Base-by-base conservation (phyloP, 2,797 vertebrate genomes). In the Carduelis carduelis region DNA sequence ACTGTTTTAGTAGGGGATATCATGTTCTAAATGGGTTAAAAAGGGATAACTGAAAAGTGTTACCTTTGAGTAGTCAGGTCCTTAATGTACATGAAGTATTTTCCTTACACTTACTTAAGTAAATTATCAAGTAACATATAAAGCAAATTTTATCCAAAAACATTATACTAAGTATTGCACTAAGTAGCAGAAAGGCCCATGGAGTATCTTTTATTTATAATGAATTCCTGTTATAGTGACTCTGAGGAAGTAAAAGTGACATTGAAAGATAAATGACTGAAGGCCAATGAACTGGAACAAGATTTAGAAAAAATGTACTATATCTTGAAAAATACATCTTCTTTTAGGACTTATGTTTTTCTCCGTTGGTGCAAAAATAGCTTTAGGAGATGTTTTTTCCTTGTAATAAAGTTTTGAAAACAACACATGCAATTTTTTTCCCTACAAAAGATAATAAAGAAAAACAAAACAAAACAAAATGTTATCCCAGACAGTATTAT, bases 241-340 rank as follows among this genome's bases (percentile, higher is more conserved):
- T 90, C 35, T 65, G 64, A 92, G 74, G 49, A 79, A 64, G 13
- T 49, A 39, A 19, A 93, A 77, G 50, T 39, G 44, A 69, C 44
- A 90, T 15, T 81, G 65, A 89, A 95, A 95, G 91, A 85, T 70
- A 78, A 94, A 92, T 83, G 27, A 68, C 46, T 26, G 47, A 95
- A 93, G 56, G 14, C 14, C 34, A 92, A 35, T 83, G 80, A 90
- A 94, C 28, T n/a, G 20, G 41, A 92, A 88, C 27, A 84, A 88
- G 47, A 78, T 81, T 80, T 52, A 56, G 53, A 89, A 93, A 93
- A 81, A 47, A 71, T 16, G 6, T 5, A 27, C 14, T 89, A 15
- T 57, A 55, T 71, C 69, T 96, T 92, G 53, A 14, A 90, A 89
- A 93, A 90, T 69, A 71, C 28, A 64, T 46, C 24, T 37, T 93